Evolutionary conservation across 1,140 invertebrate species (phyloP), one percentile per base, ranked within the genome.

Genomic region (Oryctes rhinoceros): DNA sequence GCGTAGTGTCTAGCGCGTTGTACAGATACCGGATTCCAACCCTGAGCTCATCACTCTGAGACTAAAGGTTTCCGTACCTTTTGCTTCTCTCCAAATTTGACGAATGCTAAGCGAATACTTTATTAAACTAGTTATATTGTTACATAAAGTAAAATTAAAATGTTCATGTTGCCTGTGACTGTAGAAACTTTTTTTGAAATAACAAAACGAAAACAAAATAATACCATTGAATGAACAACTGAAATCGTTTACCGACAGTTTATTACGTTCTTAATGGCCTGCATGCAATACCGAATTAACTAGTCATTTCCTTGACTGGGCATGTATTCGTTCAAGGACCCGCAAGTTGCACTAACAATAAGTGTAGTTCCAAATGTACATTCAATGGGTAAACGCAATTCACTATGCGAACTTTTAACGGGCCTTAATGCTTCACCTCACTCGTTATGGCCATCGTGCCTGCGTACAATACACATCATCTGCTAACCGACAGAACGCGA

Each of bases 71-170:
- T 30, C 24, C 24, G 24, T 30, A 30, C 0, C 2, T 30, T 30
- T 30, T n/a, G n/a, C 24, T 2, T 30, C 2, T 0, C 24, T 30
- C 24, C 24, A 30, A 30, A 30, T 30, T 30, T 30, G 24, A 30
- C 24, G 24, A 30, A 30, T 30, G 2, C 24, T 30, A 2, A 30
- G 24, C 0, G 24, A 30, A 30, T 30, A 30, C 24, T 30, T 2
- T 30, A 30, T 2, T 30, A 30, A 30, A 30, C 24, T 30, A 30
- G 24, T 30, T 30, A 30, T 30, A 59, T 59, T n/a, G 15, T 18
- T 18, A 18, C n/a, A 15, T 59, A 59, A 59, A 59, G 53, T 59
- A 59, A 59, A n/a, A 59, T 59, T 59, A 59, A 59, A 59, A 59
- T 59, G 18, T 59, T 59, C 18, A 6, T 59, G 53, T 59, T 59